Evolutionary conservation across 1,140 invertebrate species (phyloP), one percentile per base, ranked within the genome.

Genomic region (Coelopa frigida): DNA sequence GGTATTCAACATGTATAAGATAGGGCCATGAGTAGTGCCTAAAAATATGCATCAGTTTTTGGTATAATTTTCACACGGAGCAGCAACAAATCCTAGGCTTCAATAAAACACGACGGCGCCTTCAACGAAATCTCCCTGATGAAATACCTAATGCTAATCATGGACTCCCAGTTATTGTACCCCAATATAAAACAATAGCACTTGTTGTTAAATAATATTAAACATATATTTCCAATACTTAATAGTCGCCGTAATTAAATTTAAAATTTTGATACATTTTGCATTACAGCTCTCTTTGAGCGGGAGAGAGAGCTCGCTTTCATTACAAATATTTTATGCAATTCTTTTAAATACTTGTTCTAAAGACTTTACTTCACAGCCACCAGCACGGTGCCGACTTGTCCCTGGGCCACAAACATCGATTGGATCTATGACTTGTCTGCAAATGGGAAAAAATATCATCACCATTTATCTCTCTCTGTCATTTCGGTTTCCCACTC

Each of bases 111-210:
- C 11, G 67, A 73, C 54, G 67, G 70, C 4, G 73, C 71, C 0
- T 75, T 73, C 24, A 72, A 79, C 11, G 80, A 83, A 53, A 59
- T 84, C 1, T 57, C 75, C 26, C 67, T 79, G 48, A 75, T 85
- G 74, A 79, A 79, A 57, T 84, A 83, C 58, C 61, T 83, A 50
- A 59, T 75, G 35, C 76, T 77, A 3, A 75, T 84, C 5, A 86
- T 79, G 61, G 80, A 82, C 56, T 63, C 73, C 0, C 62, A 81
- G 5, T 57, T 80, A 18, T 44, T 84, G 0, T 85, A 75, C 61
- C 84, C 84, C 3, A 77, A 81, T 15, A 83, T 85, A 69, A 72
- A 21, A 72, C 70, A 2, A 72, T 68, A 1, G 59, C 66, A 1
- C 61, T 66, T 8, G 68, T 56, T 4, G 58, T 72, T 1, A 52